Conservation (phyloP, 2,797 vertebrate genomes). For the Chrysolophus pictus region DNA sequence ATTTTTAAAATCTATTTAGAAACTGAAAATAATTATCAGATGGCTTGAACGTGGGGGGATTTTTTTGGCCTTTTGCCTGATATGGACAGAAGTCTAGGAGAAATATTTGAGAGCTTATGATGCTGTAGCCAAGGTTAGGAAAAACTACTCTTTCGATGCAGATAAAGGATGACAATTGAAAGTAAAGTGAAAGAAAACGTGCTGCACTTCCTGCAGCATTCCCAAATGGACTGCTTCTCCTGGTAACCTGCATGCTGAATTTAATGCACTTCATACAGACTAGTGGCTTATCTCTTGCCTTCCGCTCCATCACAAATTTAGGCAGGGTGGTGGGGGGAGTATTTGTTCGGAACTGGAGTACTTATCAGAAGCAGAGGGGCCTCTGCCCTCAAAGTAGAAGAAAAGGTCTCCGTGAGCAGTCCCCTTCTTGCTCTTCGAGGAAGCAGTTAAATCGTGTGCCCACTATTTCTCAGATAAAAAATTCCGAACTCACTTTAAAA, state of each 20-base stretch:
- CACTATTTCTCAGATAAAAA: neutral
- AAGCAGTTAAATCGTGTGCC: neutral
- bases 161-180: neutral
- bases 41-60: neutral
- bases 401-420: neutral
- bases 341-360: neutral
- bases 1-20: conserved; percentile 23
- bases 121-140: neutral
- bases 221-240: neutral
- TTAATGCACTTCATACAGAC: neutral
- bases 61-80: conserved; percentile 6
- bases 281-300: neutral
- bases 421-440: neutral
- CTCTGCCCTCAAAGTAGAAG: neutral
- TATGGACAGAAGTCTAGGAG: neutral
- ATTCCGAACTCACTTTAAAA: neutral
- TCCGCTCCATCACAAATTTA: neutral
- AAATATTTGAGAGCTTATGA: conserved; percentile 24
- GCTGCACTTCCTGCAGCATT: neutral
- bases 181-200: neutral
- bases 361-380: neutral
- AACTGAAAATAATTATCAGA: conserved; percentile 33
- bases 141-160: neutral
- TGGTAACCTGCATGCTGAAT: accelerated
- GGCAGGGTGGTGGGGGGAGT: neutral